Evolutionary conservation across 2,113 vertebrate genomes (phyloP), one percentile per base, ranked within the genome.

Genomic region (Sarotherodon lohbergeri): DNA sequence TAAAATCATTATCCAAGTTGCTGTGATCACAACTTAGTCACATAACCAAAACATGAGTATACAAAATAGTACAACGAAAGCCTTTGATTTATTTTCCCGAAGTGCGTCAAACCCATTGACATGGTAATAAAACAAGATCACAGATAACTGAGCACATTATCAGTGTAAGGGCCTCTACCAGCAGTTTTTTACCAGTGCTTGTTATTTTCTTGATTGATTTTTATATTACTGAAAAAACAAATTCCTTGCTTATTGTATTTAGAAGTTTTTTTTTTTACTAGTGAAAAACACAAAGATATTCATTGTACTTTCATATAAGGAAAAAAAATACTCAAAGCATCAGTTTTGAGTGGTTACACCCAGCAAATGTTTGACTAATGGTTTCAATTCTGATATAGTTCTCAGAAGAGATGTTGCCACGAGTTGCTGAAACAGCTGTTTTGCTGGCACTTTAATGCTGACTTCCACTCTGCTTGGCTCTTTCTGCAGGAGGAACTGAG

Each of bases 401-500:
- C 24, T 52, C 46, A 4, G 46, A 32, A 78, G 3, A 78, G 16
- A 12, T 52, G 46, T 34, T 78, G 71, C 24, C 71, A 78, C 6
- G 3, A 3, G 43, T 29, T 50, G 73, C 73, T 78, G 73, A 78
- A 27, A 52, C 27, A 52, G 46, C 10, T 19, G 17, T 81, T 57
- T 43, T 16, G 1, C 24, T 12, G 3, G 54, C 34, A 57, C 54
- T 56, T 61, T 46, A 61, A 46, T 61, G 80, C 61, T 43, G 82
- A 56, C 82, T 36, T 66, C 32, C 48, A 41, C 16, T 71, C 9
- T 19, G 4, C 8, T 32, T 86, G 48, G 63, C 27, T 56, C 4
- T 54, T 19, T 3, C 56, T 83, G 57, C 86, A 97, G 96, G 91
- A 63, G 85, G 93, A 96, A 16, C 27, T 95, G 19, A 94, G n/a